Evolutionary conservation across 2,113 vertebrate genomes (phyloP), one percentile per base, ranked within the genome.

Genomic region (Campylorhamphus procurvoides): DNA sequence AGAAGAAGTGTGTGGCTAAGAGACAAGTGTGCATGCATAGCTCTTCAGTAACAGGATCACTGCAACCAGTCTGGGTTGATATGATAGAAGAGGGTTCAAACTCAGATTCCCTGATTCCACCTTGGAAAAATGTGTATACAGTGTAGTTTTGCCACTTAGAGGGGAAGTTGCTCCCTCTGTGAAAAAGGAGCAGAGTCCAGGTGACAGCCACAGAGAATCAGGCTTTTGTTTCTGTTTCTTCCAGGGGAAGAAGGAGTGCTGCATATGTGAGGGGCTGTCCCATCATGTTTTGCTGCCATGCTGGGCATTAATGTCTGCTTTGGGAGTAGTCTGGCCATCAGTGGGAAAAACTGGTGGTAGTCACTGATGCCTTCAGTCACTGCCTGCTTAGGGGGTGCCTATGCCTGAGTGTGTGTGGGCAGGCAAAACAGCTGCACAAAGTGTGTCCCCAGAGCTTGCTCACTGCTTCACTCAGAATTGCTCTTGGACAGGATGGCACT

Each of bases 241-340:
- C 16, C 2, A 4, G 7, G 44, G 9, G 23, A 81, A 63, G 40
- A 18, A 49, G 2, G 8, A 1, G 0, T 25, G 35, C 27, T 47
- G 47, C 11, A 40, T 46, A 9, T 31, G 12, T 60, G 9, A 84
- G 11, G 20, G 23, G 13, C 16, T 63, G 16, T 63, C 35, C 23
- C n/a, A 52, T 18, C 33, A 19, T 1, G 4, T 76, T 80, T 83
- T 78, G 44, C 33, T 93, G 47, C 15, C 66, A 27, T 1, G 3
- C 6, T 75, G 66, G 18, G 27, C 17, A 33, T 82, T 24, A 29
- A 39, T 37, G 47, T 10, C 27, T 39, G 64, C 44, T 83, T 73
- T 35, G 17, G 40, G 76, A 76, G 3, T 14, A 27, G 44, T 27
- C 24, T 76, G 62, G 8, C 13, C 42, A n/a, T 22, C 5, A 10